phyloP scores from a whole-genome alignment of 2,888 invertebrate species.

The Philhelius pedissequus region DNA sequence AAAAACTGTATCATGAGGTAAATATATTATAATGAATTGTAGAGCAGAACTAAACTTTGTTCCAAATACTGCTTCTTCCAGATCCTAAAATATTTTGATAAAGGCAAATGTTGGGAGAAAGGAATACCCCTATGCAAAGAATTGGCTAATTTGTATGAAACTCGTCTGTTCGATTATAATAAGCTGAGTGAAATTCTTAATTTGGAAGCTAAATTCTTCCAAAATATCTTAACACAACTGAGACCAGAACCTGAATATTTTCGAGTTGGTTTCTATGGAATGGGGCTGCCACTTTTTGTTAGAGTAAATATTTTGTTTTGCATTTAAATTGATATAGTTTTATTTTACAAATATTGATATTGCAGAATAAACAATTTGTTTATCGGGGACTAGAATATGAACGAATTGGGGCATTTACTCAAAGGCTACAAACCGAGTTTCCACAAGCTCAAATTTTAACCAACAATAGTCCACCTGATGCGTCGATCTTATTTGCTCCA shows the following conservation, averaged over 20 bases:
- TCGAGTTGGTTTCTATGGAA: conserved; percentile 96
- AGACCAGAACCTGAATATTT: conserved; percentile 97
- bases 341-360: conserved; percentile 46
- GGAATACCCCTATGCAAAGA: conserved; percentile 95
- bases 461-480: conserved; percentile 94
- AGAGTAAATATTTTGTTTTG: conserved; percentile 82
- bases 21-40: background rate
- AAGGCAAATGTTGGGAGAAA: conserved; percentile 98
- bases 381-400: conserved; percentile 98
- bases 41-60: background rate
- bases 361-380: conserved; percentile 94
- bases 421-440: conserved; percentile 95
- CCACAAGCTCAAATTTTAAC: conserved; percentile 95
- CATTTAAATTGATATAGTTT: background rate
- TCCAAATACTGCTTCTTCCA: conserved; percentile 73
- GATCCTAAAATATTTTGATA: conserved; percentile 95
- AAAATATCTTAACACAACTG: conserved; percentile 92
- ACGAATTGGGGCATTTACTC: conserved; percentile 95
- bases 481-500: conserved; percentile 90
- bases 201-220: conserved; percentile 93
- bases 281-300: conserved; percentile 95
- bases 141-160: conserved; percentile 91
- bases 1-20: conserved; percentile 87
- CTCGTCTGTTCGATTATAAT: conserved; percentile 90
- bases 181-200: conserved; percentile 91